phyloP scores from a whole-genome alignment of 2,113 vertebrate species.

The Peromyscus maniculatus region DNA sequence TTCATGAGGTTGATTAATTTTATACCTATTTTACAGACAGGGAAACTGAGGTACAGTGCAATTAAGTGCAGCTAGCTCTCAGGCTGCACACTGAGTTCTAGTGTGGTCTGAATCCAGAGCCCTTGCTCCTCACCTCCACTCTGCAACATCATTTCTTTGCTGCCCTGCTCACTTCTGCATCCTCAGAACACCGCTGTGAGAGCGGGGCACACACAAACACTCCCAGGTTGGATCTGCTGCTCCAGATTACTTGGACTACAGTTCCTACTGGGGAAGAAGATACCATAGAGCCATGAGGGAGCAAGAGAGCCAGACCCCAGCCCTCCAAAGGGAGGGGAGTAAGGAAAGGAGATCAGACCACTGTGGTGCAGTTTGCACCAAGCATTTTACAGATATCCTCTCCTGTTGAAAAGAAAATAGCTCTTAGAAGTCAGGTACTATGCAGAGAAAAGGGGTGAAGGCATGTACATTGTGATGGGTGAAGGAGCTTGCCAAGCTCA shows the following conservation, averaged over 20 bases:
- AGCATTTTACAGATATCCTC: background rate
- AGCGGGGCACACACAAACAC: background rate
- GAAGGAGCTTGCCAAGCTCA: too few species aligned
- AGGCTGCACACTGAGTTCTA: background rate
- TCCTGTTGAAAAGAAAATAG: background rate
- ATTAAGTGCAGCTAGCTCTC: background rate
- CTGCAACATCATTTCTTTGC: background rate
- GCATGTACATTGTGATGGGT: background rate
- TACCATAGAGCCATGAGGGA: conserved; percentile 17
- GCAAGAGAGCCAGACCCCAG: conserved; percentile 28
- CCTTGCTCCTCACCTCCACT: background rate
- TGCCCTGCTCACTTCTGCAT: background rate
- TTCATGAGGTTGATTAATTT: conserved; percentile 60
- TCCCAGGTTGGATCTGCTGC: background rate
- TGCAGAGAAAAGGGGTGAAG: background rate
- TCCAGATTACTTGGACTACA: background rate
- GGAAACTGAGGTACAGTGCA: conserved; percentile 57
- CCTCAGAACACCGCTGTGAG: background rate
- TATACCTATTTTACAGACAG: conserved; percentile 63
- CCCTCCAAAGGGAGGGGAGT: background rate
- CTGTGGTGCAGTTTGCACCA: background rate
- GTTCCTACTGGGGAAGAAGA: background rate
- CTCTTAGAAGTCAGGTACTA: background rate
- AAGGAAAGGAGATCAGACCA: rapidly evolving
- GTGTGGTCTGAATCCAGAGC: background rate